A percentile compares a stretch with the other conserved stretches of the same genome.
Evolutionary conservation across 2,888 invertebrate species (phyloP).

Genomic region (Bursaphelenchus okinawaensis): DNA sequence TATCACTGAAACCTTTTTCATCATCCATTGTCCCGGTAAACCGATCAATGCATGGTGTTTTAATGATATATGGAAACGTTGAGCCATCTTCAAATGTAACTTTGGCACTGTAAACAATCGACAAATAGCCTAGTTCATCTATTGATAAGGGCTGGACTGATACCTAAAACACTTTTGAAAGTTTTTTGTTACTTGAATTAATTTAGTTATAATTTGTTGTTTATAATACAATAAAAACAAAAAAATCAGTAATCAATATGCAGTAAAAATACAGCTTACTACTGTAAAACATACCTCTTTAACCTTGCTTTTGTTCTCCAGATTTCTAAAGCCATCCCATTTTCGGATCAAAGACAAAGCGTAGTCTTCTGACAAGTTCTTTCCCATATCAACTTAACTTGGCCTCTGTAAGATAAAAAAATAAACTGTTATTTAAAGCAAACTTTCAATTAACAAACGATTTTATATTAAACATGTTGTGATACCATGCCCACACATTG

Average conservation of each 20-base stretch:
- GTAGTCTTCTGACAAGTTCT: background rate
- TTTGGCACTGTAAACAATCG: background rate
- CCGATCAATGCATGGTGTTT: background rate
- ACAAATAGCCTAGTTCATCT: background rate
- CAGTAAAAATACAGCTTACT: too few species aligned
- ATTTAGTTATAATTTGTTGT: background rate
- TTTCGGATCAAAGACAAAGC: background rate
- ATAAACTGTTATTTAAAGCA: too few species aligned
- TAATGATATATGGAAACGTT: background rate
- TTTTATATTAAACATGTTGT: too few species aligned
- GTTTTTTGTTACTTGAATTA: background rate
- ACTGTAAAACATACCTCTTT: background rate
- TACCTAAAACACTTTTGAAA: background rate
- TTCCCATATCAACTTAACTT: too few species aligned
- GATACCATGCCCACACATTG: too few species aligned
- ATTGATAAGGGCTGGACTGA: background rate
- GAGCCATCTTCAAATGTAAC: background rate
- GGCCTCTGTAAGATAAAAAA: too few species aligned
- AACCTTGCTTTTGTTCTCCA: background rate
- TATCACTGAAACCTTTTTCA: background rate
- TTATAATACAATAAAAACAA: too few species aligned
- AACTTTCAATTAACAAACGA: too few species aligned
- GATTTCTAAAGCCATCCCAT: background rate
- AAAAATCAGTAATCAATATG: too few species aligned
- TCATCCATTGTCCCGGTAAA: background rate